phyloP scores from a whole-genome alignment of 2,113 vertebrate genomes.

The Chionomys nivalis region DNA sequence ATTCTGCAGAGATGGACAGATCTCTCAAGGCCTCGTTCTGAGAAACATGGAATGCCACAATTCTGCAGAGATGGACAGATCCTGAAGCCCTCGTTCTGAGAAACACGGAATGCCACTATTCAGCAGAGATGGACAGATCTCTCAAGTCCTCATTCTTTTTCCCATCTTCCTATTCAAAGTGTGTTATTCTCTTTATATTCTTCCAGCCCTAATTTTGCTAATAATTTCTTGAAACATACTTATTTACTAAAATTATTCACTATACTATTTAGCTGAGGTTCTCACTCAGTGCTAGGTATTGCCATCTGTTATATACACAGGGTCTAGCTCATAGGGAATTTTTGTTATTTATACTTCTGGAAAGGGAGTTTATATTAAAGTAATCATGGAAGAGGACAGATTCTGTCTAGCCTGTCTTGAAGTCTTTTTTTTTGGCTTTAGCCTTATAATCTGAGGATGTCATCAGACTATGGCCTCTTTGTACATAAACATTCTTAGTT shows the following conservation, averaged over 20 bases:
- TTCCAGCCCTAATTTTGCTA: not conserved
- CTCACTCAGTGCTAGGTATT: not conserved
- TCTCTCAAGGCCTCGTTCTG: not conserved
- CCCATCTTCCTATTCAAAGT: not conserved
- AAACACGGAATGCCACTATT: too few relatives aligned
- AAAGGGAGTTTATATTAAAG: not conserved
- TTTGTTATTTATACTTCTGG: constrained; percentile 47
- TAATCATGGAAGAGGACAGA: not conserved
- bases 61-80: not conserved
- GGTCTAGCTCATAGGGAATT: not conserved
- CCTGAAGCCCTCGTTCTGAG: not conserved
- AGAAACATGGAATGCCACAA: too few relatives aligned
- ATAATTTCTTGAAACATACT: not conserved
- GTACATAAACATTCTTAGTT: constrained; percentile 2
- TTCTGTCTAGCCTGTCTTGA: not conserved
- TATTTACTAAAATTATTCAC: not conserved
- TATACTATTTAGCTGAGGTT: not conserved
- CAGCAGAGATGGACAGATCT: not conserved
- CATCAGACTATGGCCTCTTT: not conserved
- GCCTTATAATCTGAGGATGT: not conserved
- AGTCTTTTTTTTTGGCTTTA: not conserved
- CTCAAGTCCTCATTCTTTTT: not conserved
- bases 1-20: not conserved
- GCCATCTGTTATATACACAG: not conserved
- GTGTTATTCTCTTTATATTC: not conserved